phyloP scores from a whole-genome alignment of 2,797 vertebrate genomes.

The Cottoperca gobio region DNA sequence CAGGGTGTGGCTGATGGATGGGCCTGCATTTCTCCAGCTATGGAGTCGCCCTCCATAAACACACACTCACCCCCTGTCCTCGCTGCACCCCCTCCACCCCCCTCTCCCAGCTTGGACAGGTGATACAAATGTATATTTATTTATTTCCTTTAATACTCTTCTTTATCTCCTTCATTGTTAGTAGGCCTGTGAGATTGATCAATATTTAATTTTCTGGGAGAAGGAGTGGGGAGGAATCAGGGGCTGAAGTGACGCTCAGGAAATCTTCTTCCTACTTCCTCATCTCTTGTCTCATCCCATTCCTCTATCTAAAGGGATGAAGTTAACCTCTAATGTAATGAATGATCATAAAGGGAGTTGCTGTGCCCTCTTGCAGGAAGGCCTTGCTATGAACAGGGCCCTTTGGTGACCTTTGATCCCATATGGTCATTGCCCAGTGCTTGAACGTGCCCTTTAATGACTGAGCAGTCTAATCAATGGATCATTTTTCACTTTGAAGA shows the following conservation, averaged over 20 bases:
- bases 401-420: slow-evolving; percentile 84
- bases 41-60: slow-evolving; percentile 42
- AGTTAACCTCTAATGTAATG: slow-evolving; percentile 75
- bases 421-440: slow-evolving; percentile 76
- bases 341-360: slow-evolving; percentile 81
- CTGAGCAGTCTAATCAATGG: slow-evolving; percentile 81
- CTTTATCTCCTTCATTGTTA: slow-evolving; percentile 89
- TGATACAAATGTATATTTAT: slow-evolving; percentile 85
- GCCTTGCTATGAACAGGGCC: slow-evolving; percentile 74
- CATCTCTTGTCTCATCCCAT: slow-evolving; percentile 56
- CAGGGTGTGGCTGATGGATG: slow-evolving; percentile 75
- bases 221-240: slow-evolving; percentile 77
- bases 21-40: slow-evolving; percentile 51
- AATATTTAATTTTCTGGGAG: slow-evolving; percentile 95
- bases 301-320: slow-evolving; percentile 29
- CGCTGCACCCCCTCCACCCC: slow-evolving; percentile 7
- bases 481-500: slow-evolving; percentile 79
- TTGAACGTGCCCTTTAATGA: slow-evolving; percentile 82
- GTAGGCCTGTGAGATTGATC: slow-evolving; percentile 90
- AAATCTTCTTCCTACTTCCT: slow-evolving; percentile 67
- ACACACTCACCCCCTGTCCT: background rate
- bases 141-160: slow-evolving; percentile 87
- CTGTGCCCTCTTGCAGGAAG: slow-evolving; percentile 58
- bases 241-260: slow-evolving; percentile 72
- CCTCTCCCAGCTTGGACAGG: slow-evolving; percentile 68